phyloP scores from a whole-genome alignment of 2,113 vertebrate genomes.

The Aldabrachelys gigantea region DNA sequence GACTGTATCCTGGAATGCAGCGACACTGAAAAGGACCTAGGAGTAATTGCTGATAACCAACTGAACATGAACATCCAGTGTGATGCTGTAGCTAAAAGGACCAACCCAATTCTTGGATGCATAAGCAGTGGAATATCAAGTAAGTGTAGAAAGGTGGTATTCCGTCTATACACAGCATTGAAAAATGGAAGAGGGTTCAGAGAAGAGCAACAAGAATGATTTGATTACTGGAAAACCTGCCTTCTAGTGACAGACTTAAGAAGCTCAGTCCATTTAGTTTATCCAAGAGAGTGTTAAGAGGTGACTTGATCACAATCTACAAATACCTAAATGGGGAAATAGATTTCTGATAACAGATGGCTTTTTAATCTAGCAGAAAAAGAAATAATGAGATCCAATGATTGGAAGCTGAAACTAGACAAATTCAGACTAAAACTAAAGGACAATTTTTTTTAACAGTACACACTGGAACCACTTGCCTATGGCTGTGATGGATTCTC shows the following conservation, averaged over 20 bases:
- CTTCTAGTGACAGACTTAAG: background rate
- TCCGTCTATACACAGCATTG: background rate
- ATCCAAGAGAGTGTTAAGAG: background rate
- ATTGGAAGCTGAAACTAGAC: background rate
- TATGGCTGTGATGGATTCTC: background rate
- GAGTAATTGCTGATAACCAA: background rate
- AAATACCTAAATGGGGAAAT: background rate
- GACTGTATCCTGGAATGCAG: background rate
- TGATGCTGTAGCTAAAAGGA: background rate
- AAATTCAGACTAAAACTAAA: background rate
- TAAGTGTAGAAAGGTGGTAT: background rate
- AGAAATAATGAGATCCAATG: background rate
- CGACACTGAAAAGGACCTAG: background rate
- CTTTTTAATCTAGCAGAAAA: background rate
- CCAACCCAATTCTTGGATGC: background rate
- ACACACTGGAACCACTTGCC: background rate
- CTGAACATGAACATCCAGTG: background rate
- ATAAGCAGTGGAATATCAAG: background rate
- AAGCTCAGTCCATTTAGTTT: background rate
- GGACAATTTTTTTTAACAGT: background rate
- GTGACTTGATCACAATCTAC: background rate
- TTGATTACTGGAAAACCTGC: background rate
- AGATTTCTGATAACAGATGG: background rate
- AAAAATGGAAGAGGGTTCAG: background rate
- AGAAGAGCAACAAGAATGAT: background rate